Base-by-base conservation (phyloP, 2,797 vertebrate species). In the Leptatherina wallacei region DNA sequence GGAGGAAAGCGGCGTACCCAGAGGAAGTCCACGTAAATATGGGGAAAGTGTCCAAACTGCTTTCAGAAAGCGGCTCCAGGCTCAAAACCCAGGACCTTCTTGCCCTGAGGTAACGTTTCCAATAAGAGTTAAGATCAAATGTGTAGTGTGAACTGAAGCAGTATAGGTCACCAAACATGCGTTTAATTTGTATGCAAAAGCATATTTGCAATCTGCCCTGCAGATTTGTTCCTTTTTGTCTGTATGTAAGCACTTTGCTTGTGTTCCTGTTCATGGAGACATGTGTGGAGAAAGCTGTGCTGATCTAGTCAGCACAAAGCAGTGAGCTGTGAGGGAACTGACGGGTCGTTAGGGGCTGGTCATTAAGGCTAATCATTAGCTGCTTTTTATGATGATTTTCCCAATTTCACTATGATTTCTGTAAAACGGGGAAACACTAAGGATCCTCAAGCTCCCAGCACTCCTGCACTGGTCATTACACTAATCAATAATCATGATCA, bases 291-390 rank as follows among this genome's bases (percentile, higher is more conserved):
- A 84, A 79, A 81, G 80, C 79, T 64, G 65, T 69, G 74, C 71
- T 1, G 59, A 75, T 81, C 89, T 80, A 91, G 87, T 91, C 91
- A 91, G 91, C 88, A 90, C 78, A 89, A 90, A 82, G 87, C 89
- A 85, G 75, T 70, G 87, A 83, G 88, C 87, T 85, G 85, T 82
- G 88, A 81, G 77, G 64, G 76, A 85, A 65, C 74, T 84, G 86
- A 89, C 54, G 82, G 82, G 86, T 92, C 69, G 74, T 94, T 91
- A 92, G 85, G 73, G 76, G 66, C 58, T 69, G 69, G 71, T 90
- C 86, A 84, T 94, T 92, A 92, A 85, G 77, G 66, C 77, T 88
- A 84, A 91, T 93, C 91, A 94, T 93, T 93, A 91, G 88, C 86
- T 85, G 88, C 83, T 85, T 91, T 91, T 91, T 90, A 89, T 87